Evolutionary conservation across 2,797 vertebrate species (phyloP).

Genomic region (Sebastes itinus): DNA sequence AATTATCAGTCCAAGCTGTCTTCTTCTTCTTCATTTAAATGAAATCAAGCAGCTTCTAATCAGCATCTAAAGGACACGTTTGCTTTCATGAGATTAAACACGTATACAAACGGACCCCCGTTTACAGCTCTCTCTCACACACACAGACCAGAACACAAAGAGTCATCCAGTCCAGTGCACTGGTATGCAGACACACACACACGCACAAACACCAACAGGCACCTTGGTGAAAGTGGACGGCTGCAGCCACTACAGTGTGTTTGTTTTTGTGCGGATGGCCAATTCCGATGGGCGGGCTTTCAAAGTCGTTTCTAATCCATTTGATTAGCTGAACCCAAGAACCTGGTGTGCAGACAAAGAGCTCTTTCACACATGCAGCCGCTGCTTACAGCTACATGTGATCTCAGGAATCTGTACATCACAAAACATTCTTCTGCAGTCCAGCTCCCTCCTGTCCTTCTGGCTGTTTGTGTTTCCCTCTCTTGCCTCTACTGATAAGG

Average conservation of each 20-base stretch:
- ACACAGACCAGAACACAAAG: slow-evolving; percentile 22
- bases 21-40: background rate
- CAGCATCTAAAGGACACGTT: background rate
- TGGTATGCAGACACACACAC: slow-evolving; percentile 62
- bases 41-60: slow-evolving; percentile 25
- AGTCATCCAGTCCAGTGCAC: slow-evolving; percentile 41
- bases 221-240: slow-evolving; percentile 55
- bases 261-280: slow-evolving; percentile 77
- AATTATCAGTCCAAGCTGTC: background rate
- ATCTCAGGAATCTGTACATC: slow-evolving; percentile 79
- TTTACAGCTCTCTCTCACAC: slow-evolving; percentile 23
- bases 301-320: slow-evolving; percentile 82
- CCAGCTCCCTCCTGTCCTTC: slow-evolving; percentile 36
- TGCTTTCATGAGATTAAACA: slow-evolving; percentile 2
- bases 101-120: background rate
- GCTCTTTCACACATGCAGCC: slow-evolving; percentile 76
- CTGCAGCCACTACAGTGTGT: slow-evolving; percentile 64
- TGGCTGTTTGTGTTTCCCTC: slow-evolving; percentile 47
- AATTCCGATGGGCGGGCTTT: slow-evolving; percentile 75
- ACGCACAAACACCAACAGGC: slow-evolving; percentile 64
- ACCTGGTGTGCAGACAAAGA: slow-evolving; percentile 80
- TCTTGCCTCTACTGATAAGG: slow-evolving; percentile 40
- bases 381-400: slow-evolving; percentile 77
- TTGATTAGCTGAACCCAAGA: slow-evolving; percentile 83
- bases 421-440: slow-evolving; percentile 68